Percentiles rank a stretch among this genome's conserved stretches.
These are phyloP conservation scores for Phymastichus coffea DNA, from an alignment of 1,140 invertebrate species.

Conservation along the genomic window DNA sequence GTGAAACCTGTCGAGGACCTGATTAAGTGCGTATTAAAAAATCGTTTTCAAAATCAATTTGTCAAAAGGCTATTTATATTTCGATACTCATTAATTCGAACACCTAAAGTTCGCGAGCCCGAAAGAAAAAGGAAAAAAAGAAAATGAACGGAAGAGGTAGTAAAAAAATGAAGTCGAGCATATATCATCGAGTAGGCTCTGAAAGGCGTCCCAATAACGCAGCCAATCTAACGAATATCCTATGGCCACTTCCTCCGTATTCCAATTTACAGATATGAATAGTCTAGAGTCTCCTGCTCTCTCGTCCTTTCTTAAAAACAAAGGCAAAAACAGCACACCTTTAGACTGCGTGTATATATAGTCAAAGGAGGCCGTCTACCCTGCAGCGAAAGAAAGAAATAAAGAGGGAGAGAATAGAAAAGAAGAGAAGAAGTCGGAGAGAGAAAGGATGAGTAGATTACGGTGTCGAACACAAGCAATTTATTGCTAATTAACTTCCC, in stretches of 20 bases:
- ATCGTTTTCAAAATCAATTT: too few species aligned
- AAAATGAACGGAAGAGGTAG: neutral
- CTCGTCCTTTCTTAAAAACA: too few species aligned
- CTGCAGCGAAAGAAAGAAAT: slow-evolving; percentile 21
- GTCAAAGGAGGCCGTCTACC: slow-evolving; percentile 20
- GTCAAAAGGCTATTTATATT: too few species aligned
- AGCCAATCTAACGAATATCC: slow-evolving; percentile 9
- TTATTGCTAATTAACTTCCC: slow-evolving; percentile 40
- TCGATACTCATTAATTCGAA: too few species aligned
- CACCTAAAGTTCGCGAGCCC: too few species aligned
- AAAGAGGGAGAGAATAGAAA: slow-evolving; percentile 14
- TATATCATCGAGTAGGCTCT: neutral
- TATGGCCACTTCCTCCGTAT: slow-evolving; percentile 18
- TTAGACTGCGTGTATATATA: neutral
- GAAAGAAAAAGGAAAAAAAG: too few species aligned
- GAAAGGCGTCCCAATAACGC: neutral
- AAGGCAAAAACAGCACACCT: neutral
- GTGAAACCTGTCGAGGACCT: too few species aligned
- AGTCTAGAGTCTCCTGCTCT: too few species aligned
- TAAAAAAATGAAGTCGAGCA: neutral
- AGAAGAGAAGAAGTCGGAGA: slow-evolving; percentile 1
- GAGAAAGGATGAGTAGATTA: slow-evolving; percentile 27
- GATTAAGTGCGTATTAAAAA: too few species aligned
- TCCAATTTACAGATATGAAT: slow-evolving; percentile 22
- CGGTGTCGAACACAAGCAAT: slow-evolving; percentile 35